These are phyloP conservation scores for Octopus sinensis DNA, from an alignment of 1,140 invertebrate species.

Conservation along the genomic window DNA sequence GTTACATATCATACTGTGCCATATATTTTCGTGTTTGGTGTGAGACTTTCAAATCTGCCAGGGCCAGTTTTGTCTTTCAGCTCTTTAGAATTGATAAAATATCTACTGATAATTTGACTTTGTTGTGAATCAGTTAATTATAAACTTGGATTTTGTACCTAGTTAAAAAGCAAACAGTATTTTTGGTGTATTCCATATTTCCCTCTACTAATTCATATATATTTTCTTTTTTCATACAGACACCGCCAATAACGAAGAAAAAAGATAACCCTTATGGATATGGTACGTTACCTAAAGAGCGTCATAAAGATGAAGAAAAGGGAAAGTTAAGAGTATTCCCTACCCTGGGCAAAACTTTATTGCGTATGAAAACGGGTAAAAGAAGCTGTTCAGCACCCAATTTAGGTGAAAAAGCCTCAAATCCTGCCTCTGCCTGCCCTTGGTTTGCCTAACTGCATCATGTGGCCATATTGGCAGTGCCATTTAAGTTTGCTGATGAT, in stretches of 20 bases:
- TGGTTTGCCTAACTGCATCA: background rate
- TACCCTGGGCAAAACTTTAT: constrained; percentile 70
- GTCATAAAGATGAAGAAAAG: constrained; percentile 30
- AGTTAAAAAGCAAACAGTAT: too few species aligned
- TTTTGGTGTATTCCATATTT: too few species aligned
- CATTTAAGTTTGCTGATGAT: too few species aligned
- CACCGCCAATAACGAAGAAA: constrained; percentile 63
- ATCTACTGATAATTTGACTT: too few species aligned
- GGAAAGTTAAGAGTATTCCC: constrained; percentile 57
- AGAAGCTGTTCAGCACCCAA: constrained; percentile 85
- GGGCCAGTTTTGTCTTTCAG: too few species aligned
- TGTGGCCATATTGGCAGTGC: background rate
- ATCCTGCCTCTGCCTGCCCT: constrained; percentile 22
- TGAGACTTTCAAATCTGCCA: too few species aligned
- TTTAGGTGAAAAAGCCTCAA: constrained; percentile 69
- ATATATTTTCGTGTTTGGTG: too few species aligned
- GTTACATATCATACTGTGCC: too few species aligned
- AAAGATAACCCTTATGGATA: constrained; percentile 65
- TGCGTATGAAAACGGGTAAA: constrained; percentile 61
- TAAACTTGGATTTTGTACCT: too few species aligned
- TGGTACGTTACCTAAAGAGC: constrained; percentile 49
- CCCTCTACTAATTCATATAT: background rate
- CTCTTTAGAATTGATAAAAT: too few species aligned
- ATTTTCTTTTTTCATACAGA: constrained; percentile 60
- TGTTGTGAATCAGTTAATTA: too few species aligned